These are phyloP conservation scores for Gambusia yucatana DNA, from an alignment of 2,797 vertebrate genomes.

Conservation along the genomic window DNA sequence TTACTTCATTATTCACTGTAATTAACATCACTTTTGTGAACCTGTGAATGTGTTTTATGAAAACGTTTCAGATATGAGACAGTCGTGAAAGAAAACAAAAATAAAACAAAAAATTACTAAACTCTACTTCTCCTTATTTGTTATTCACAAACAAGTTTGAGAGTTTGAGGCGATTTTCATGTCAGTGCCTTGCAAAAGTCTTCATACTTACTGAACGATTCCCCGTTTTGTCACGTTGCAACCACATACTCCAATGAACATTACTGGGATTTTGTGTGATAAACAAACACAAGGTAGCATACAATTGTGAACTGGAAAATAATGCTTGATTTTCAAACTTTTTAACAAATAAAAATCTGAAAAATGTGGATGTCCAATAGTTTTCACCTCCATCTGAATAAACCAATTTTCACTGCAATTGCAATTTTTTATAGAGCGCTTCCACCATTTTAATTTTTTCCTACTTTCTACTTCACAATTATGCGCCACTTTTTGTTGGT, in stretches of 20 bases:
- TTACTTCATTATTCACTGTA: slow-evolving; percentile 76
- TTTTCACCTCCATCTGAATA: background rate
- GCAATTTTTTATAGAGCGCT: background rate
- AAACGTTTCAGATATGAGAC: slow-evolving; percentile 66
- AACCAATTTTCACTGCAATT: background rate
- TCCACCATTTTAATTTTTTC: background rate
- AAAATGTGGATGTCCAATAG: background rate
- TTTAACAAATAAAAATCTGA: background rate
- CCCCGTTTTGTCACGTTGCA: background rate
- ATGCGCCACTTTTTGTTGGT: background rate
- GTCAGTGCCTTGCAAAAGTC: slow-evolving; percentile 1
- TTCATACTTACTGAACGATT: background rate
- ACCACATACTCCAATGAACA: background rate
- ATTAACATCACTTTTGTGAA: slow-evolving; percentile 79
- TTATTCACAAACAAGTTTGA: slow-evolving; percentile 73
- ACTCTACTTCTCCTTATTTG: slow-evolving; percentile 73
- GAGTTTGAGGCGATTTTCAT: slow-evolving; percentile 3
- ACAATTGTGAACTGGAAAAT: background rate
- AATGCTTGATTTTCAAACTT: background rate
- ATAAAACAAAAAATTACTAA: slow-evolving; percentile 79
- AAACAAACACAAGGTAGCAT: background rate
- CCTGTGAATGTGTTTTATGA: slow-evolving; percentile 80
- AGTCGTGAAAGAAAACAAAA: slow-evolving; percentile 75
- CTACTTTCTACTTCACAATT: background rate
- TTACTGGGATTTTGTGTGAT: background rate